Conservation (phyloP, 2,888 invertebrate species). For the Lasioglossum marginatum region DNA sequence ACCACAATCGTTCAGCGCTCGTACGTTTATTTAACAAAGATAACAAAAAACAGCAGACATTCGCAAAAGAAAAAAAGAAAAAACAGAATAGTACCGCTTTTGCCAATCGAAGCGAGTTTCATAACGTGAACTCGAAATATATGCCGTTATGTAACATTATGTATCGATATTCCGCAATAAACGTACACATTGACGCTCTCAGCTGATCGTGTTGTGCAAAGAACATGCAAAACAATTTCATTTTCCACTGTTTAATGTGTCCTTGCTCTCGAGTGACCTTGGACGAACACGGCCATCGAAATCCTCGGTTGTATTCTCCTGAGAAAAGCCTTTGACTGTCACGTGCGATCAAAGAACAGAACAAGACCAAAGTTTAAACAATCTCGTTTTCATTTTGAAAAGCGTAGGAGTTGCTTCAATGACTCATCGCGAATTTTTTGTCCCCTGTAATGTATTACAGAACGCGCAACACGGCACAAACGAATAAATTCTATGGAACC, state of each 20-base stretch:
- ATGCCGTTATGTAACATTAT: conserved; percentile 55
- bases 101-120: conserved; percentile 11
- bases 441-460: not conserved
- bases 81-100: conserved; percentile 8
- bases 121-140: conserved; percentile 17
- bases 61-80: not conserved
- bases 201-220: not conserved
- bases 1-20: conserved; percentile 10
- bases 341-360: not conserved
- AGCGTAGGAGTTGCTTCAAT: not conserved
- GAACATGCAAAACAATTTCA: not conserved
- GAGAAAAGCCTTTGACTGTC: not conserved
- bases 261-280: not conserved
- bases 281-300: not conserved
- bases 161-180: conserved; percentile 61
- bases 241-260: not conserved
- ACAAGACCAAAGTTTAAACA: not conserved
- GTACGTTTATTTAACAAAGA: conserved; percentile 48
- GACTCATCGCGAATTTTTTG: not conserved
- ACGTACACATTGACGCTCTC: conserved; percentile 54
- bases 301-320: not conserved
- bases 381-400: not conserved
- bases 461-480: not conserved
- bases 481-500: not conserved
- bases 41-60: not conserved